Evolutionary conservation across 2,888 invertebrate genomes (phyloP).

Genomic region (Drosophila subquinaria): DNA sequence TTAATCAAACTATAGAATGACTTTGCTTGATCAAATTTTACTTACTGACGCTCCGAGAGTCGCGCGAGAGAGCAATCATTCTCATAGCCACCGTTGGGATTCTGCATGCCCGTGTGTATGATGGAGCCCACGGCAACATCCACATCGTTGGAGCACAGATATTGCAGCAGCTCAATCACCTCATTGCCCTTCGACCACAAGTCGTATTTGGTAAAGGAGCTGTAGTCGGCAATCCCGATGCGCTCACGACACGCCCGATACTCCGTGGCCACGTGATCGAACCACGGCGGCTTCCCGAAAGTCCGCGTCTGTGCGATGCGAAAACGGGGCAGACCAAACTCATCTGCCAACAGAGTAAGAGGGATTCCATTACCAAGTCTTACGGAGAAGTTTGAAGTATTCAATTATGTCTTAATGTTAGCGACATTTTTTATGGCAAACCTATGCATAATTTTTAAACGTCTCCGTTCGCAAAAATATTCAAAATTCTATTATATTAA

Average conservation of each 20-base stretch:
- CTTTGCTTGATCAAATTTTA: slow-evolving; percentile 1
- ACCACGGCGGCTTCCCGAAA: slow-evolving; percentile 97
- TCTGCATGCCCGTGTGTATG: slow-evolving; percentile 99
- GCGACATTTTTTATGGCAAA: too few relatives aligned
- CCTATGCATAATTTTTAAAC: too few relatives aligned
- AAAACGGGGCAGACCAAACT: slow-evolving; percentile 83
- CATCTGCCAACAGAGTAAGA: slow-evolving; percentile 61
- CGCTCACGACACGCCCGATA: slow-evolving; percentile 97
- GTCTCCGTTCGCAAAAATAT: too few relatives aligned
- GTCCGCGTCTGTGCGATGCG: slow-evolving; percentile 92
- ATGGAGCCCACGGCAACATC: slow-evolving; percentile 97
- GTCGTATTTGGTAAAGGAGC: slow-evolving; percentile 98
- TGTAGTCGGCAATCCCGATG: slow-evolving; percentile 97
- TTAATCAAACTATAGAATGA: neutral
- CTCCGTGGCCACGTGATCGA: slow-evolving; percentile 93
- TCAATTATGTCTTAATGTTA: too few relatives aligned
- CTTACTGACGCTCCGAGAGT: slow-evolving; percentile 93
- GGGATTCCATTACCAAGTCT: neutral
- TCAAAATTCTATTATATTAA: too few relatives aligned
- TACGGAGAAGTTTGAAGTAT: neutral
- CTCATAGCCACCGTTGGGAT: slow-evolving; percentile 97
- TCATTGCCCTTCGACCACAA: slow-evolving; percentile 95
- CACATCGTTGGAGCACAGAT: slow-evolving; percentile 97
- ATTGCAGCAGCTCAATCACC: slow-evolving; percentile 95
- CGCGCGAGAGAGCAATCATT: slow-evolving; percentile 98